Percentiles rank a stretch among this genome's conserved stretches.
Evolutionary conservation across 2,888 invertebrate species (phyloP).

Genomic region (Stenolophus ochropezus): DNA sequence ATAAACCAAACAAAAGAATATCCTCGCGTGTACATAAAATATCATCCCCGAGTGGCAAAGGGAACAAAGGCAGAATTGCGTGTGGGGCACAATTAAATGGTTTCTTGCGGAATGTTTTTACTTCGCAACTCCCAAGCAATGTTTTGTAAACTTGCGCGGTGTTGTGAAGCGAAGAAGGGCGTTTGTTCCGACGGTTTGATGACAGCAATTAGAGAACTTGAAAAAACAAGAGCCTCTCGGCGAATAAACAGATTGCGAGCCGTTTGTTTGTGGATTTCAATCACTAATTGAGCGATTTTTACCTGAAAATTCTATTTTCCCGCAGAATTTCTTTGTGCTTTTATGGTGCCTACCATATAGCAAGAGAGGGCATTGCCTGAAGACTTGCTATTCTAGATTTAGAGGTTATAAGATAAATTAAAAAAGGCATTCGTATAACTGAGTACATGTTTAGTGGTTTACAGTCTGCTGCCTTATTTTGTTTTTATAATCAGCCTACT

Average conservation of each 20-base stretch:
- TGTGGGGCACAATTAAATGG: slow-evolving; percentile 1
- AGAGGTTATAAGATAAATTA: no score
- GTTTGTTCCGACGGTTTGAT: neutral
- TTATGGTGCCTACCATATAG: no score
- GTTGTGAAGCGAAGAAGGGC: neutral
- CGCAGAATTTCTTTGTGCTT: no score
- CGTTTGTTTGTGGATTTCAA: neutral
- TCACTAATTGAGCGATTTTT: neutral
- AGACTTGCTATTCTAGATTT: no score
- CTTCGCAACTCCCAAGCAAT: neutral
- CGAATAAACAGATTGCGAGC: neutral
- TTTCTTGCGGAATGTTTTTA: slow-evolving; percentile 3
- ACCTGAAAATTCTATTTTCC: neutral
- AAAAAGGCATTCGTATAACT: no score
- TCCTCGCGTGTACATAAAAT: neutral
- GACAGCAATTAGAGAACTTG: neutral
- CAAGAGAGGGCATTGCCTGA: no score
- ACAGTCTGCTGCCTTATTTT: no score
- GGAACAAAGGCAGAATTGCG: neutral
- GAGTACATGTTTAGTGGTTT: no score
- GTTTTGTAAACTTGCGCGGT: neutral
- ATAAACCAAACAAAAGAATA: neutral
- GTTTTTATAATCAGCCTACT: no score
- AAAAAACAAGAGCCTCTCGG: neutral
- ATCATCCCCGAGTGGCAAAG: neutral